Evolutionary conservation across 2,113 vertebrate genomes (phyloP).

Genomic region (Oriolus oriolus): DNA sequence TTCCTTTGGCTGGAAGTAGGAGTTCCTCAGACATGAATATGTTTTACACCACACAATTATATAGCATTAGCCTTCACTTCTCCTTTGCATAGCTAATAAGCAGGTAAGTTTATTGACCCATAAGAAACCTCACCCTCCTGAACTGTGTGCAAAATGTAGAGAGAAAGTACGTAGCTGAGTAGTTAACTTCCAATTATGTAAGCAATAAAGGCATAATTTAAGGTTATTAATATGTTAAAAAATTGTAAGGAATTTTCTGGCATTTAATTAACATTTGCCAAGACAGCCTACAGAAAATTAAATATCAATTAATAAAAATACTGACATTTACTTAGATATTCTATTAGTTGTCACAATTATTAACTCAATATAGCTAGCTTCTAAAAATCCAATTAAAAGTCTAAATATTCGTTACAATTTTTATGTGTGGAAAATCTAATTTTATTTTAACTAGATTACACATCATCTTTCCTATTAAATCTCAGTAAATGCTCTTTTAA

Average conservation of each 20-base stretch:
- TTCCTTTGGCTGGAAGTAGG: background rate
- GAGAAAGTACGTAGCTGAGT: background rate
- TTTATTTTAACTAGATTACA: constrained; percentile 63
- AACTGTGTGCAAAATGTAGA: background rate
- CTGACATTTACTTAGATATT: constrained; percentile 67
- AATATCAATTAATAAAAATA: constrained; percentile 69
- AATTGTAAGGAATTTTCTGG: constrained; percentile 64
- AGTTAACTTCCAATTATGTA: constrained; percentile 67
- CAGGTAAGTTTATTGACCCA: background rate
- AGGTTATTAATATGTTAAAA: constrained; percentile 65
- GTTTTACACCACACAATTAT: background rate
- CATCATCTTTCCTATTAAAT: constrained; percentile 20
- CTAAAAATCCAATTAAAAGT: constrained; percentile 72
- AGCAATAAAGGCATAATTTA: constrained; percentile 65
- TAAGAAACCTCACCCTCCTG: background rate
- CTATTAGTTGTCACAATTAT: constrained; percentile 73
- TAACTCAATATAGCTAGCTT: constrained; percentile 62
- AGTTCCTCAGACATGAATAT: background rate
- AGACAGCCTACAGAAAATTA: constrained; percentile 67
- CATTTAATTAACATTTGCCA: constrained; percentile 73
- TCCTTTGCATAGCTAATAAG: background rate
- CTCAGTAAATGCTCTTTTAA: constrained; percentile 35
- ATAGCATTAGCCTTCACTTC: background rate
- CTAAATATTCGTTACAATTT: constrained; percentile 70
- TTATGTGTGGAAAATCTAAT: constrained; percentile 66